Conservation (phyloP, 2,113 vertebrate genomes). For the Genyomyrus donnyi region DNA sequence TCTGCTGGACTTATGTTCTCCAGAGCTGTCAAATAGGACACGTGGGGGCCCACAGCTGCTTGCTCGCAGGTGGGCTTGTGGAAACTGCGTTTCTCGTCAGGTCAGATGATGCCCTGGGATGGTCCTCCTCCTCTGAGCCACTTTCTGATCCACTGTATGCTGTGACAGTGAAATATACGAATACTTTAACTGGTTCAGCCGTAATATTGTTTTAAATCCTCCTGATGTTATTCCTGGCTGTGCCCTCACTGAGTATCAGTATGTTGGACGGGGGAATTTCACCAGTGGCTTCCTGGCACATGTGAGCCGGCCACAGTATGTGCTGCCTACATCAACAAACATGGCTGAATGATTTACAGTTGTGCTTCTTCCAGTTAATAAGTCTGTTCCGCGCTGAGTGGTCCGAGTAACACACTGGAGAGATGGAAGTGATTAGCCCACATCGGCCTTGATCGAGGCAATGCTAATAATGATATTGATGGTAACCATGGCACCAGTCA, state of each 20-base stretch:
- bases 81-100: neutral
- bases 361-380: neutral
- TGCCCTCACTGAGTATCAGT: neutral
- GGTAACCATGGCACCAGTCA: neutral
- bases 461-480: neutral
- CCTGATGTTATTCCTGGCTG: neutral
- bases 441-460: neutral
- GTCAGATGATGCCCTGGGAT: neutral
- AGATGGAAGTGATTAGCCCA: neutral
- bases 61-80: neutral
- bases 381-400: neutral
- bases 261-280: neutral
- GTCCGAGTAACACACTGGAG: neutral
- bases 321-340: conserved; percentile 2
- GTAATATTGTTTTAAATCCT: neutral
- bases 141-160: neutral
- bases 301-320: neutral
- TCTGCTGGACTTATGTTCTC: neutral
- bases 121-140: neutral
- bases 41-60: neutral
- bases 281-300: neutral
- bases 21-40: neutral
- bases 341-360: neutral
- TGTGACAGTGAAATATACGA: neutral
- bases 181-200: neutral